phyloP scores from a whole-genome alignment of 2,113 vertebrate genomes.

The Podarcis muralis region DNA sequence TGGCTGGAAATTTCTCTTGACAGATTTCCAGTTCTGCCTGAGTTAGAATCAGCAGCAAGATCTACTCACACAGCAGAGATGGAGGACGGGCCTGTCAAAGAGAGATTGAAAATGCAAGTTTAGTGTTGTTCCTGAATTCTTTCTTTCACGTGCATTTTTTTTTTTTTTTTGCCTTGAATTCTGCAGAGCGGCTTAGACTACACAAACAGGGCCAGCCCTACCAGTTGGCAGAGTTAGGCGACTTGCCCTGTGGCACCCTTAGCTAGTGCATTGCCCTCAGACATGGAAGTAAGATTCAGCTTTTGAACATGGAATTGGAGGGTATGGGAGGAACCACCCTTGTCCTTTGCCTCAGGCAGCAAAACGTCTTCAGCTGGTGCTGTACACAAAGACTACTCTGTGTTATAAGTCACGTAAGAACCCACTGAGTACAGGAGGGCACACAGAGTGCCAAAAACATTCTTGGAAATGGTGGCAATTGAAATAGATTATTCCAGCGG shows the following conservation, averaged over 20 bases:
- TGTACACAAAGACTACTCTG: neutral
- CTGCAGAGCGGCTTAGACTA: neutral
- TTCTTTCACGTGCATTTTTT: conserved; percentile 28
- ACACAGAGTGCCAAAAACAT: neutral
- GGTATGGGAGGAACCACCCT: neutral
- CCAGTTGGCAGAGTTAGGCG: too few relatives aligned
- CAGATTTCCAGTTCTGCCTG: conserved; percentile 55
- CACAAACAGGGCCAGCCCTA: too few relatives aligned
- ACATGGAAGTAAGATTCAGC: too few relatives aligned
- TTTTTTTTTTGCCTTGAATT: conserved; percentile 32
- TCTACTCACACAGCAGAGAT: conserved; percentile 52
- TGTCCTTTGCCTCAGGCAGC: too few relatives aligned
- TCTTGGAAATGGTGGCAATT: neutral
- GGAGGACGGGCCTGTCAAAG: conserved; percentile 45
- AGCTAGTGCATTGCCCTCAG: neutral
- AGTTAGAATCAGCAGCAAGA: conserved; percentile 58
- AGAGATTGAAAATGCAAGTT: conserved; percentile 58
- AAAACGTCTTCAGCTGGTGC: too few relatives aligned
- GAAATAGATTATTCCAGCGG: neutral
- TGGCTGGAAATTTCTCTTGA: conserved; percentile 46
- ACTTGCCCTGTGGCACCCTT: neutral
- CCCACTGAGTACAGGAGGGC: neutral
- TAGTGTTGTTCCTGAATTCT: conserved; percentile 35
- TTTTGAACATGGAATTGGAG: too few relatives aligned
- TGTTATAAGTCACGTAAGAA: neutral